Conservation (phyloP, 2,113 vertebrate species). For the Crotalus helleri region DNA sequence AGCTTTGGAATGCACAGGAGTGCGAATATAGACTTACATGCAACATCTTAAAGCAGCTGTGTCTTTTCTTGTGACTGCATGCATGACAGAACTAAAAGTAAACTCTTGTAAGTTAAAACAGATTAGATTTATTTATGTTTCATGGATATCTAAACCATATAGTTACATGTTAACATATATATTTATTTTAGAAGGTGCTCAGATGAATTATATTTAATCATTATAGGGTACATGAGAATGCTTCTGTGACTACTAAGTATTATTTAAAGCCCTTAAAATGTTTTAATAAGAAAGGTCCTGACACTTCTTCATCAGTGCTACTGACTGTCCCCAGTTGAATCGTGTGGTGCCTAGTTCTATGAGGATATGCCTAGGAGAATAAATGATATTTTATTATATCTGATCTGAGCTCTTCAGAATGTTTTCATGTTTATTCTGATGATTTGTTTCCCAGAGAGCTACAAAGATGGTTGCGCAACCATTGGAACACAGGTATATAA, state of each 20-base stretch:
- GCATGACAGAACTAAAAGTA: background rate
- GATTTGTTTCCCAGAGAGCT: background rate
- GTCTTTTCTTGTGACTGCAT: background rate
- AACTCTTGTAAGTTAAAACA: background rate
- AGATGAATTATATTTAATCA: background rate
- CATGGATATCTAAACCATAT: background rate
- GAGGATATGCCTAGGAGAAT: background rate
- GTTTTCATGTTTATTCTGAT: background rate
- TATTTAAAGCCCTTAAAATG: background rate
- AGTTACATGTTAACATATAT: background rate
- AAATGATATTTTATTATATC: background rate
- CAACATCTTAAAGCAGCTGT: background rate
- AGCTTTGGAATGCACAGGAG: background rate
- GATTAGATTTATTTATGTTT: background rate
- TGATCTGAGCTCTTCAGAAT: background rate
- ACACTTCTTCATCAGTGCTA: background rate
- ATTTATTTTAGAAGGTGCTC: background rate
- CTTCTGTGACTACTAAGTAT: background rate
- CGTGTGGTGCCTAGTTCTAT: background rate
- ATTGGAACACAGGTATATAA: background rate
- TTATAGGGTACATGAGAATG: background rate
- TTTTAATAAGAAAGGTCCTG: background rate
- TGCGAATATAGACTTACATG: background rate
- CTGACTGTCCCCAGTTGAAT: background rate
- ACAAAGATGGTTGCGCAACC: background rate